Base-by-base conservation (phyloP, 2,888 invertebrate genomes). In the Epirrhoe tristata region DNA sequence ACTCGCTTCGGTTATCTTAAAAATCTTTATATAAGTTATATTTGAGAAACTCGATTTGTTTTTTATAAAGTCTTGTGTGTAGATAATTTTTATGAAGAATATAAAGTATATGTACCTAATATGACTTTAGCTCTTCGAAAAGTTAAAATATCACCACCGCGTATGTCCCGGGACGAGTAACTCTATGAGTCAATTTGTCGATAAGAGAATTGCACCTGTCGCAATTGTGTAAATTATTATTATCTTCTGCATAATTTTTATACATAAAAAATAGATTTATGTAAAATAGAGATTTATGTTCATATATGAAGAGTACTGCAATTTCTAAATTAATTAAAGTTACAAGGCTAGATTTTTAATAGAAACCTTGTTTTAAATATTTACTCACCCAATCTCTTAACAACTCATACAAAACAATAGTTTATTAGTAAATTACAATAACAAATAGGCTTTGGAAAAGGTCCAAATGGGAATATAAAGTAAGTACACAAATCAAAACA, bases 41-140 rank as follows among this genome's bases (percentile, higher is more conserved):
- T 89, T 88, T 88, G 85, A 88, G 82, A 86, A 89, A 87, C 83
- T 86, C 82, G 82, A 87, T 86, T 88, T 89, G 88, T 88, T 90
- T 91, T 90, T 89, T 89, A 85, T 85, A 84, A 88, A 89, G 89
- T 90, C 90, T 90, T 87, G 91, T 92, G 91, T 92, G 91, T 92
- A 91, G 91, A 92, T 91, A 92, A 89, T 91, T 91, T 93, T 90
- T 93, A 91, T 92, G 90, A 83, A 87, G 87, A 91, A 90, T 91
- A 91, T 90, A 91, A 90, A 91, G 83, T 90, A 91, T 92, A 91
- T 92, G 91, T 91, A 91, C 85, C 87, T 85, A 87, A 82, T 51
- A 51, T 82, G 87, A 86, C 78, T 88, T 84, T 83, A 85, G 81
- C 89, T 85, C 88, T 85, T 85, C 82, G 81, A 76, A 80, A 79